Evolutionary conservation across 64 coral and sea anemone species (phyloP).

Genomic region (Actinia equina): DNA sequence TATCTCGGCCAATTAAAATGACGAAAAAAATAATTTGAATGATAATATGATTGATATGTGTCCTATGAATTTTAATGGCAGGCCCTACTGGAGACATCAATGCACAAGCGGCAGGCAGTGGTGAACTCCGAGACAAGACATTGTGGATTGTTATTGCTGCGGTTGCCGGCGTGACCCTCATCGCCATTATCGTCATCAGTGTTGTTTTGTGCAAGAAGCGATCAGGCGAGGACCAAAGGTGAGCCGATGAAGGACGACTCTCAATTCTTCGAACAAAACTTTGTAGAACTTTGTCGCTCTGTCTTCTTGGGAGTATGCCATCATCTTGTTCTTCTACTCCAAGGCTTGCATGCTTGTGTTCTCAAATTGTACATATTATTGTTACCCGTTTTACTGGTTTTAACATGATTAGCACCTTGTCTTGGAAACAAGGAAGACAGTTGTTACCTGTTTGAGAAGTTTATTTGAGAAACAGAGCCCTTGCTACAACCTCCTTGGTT

Average conservation of each 20-base stretch:
- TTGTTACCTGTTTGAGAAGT: not conserved
- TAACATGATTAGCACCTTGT: not conserved
- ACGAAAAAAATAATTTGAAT: too few species aligned
- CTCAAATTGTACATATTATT: not conserved
- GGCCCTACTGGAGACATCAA: not conserved
- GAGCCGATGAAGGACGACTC: slow-evolving; percentile 10
- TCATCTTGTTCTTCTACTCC: slow-evolving; percentile 15
- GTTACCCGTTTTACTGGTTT: not conserved
- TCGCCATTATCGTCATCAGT: slow-evolving; percentile 91
- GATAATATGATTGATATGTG: too few species aligned
- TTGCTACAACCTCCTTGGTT: not conserved
- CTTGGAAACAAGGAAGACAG: not conserved
- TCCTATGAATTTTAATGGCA: not conserved
- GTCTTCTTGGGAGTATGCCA: not conserved
- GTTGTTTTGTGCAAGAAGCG: slow-evolving; percentile 95
- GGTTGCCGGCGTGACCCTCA: slow-evolving; percentile 73
- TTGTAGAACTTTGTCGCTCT: slow-evolving; percentile 13
- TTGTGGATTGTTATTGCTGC: slow-evolving; percentile 91
- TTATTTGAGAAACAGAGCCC: slow-evolving; percentile 1
- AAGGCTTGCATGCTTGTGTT: slow-evolving; percentile 23
- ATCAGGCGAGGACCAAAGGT: slow-evolving; percentile 84
- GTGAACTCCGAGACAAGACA: slow-evolving; percentile 71
- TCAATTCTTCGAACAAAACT: slow-evolving; percentile 17
- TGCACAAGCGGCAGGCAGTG: slow-evolving; percentile 1
- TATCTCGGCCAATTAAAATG: too few species aligned